A percentile compares a stretch with the other conserved stretches of the same genome.
phyloP scores from a whole-genome alignment of 2,888 invertebrate species.

The Andrena camellia region DNA sequence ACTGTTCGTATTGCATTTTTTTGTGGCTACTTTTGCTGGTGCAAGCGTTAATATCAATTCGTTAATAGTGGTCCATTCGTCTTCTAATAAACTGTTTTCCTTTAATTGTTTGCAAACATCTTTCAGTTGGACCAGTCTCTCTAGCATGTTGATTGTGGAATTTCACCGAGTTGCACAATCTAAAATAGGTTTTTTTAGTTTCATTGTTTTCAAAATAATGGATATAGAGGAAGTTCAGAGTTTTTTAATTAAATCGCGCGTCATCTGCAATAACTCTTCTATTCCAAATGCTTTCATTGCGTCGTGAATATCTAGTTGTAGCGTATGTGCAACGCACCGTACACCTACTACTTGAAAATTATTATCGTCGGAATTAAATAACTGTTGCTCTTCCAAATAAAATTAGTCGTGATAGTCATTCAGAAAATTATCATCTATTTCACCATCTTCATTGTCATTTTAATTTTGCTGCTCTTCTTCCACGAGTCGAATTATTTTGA shows the following conservation, averaged over 20 bases:
- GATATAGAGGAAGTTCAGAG: neutral
- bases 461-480: neutral
- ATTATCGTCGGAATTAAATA: neutral
- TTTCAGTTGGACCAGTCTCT: neutral
- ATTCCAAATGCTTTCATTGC: neutral
- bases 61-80: too few relatives aligned
- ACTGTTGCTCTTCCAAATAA: neutral
- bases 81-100: too few relatives aligned
- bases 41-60: too few relatives aligned
- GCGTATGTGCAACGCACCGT: neutral
- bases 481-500: neutral
- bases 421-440: neutral
- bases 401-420: neutral
- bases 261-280: neutral
- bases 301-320: neutral
- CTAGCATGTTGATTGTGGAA: neutral
- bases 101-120: neutral
- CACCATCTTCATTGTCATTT: neutral
- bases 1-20: too few relatives aligned
- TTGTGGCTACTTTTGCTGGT: too few relatives aligned
- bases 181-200: neutral
- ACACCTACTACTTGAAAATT: constrained; percentile 4
- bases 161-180: neutral
- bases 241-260: neutral
- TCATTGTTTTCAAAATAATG: neutral